Base-by-base conservation (phyloP, 2,113 vertebrate species). In the Pristiophorus japonicus region DNA sequence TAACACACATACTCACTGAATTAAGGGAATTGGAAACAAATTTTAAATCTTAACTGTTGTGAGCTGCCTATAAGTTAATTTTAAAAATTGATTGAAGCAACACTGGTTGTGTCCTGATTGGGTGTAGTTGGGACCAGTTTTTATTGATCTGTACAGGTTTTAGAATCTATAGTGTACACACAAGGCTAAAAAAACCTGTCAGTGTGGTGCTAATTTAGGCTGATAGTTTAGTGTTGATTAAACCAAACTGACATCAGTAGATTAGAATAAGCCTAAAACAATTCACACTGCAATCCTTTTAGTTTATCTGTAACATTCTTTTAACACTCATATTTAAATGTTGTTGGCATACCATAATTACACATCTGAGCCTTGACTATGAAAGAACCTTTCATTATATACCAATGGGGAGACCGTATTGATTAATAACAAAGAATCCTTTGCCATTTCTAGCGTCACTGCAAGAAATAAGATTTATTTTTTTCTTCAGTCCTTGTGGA, bases 241-340 rank as follows among this genome's bases (percentile, higher is more conserved):
- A 99, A 97, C 98, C 98, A 97, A 99, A 98, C 97, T 99, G 99
- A 99, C 99, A 99, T 96, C 96, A 96, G 98, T 98, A 98, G 98
- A 99, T 99, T 99, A 99, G 98, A 98, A 98, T 97, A 98, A 98
- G 98, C 98, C 98, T 98, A 98, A 98, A 98, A 98, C 98, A 98
- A 98, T 98, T 98, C 98, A 98, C 98, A 98, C 98, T 98, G 98
- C 98, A 98, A 98, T 98, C 98, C 98, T 98, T 98, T 98, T 98
- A 98, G 98, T 98, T 98, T 98, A 98, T 98, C 98, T 98, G 97
- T 97, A 98, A 98, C 98, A 97, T 97, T 97, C 97, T 97, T 98
- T 98, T 99, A 98, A 98, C 98, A 97, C 98, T 98, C 98, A 98
- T 98, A 97, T 98, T 98, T 98, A 99, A 99, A 98, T 98, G 98